Evolutionary conservation across 2,113 vertebrate genomes (phyloP).

Genomic region (Elaphurus davidianus): DNA sequence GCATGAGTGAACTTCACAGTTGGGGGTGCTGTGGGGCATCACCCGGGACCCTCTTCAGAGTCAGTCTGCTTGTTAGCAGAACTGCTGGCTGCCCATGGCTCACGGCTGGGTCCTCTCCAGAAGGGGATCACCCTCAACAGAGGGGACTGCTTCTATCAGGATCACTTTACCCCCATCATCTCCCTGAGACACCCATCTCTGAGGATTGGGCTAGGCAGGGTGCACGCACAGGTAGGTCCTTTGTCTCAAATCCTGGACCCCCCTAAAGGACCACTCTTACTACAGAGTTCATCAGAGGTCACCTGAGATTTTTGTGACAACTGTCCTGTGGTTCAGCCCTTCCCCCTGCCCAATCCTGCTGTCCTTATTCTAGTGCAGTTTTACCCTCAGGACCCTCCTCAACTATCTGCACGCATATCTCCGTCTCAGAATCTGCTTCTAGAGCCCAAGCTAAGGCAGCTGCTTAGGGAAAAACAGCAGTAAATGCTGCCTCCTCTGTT

Average conservation of each 20-base stretch:
- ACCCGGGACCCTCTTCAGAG: not conserved
- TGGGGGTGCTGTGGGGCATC: not conserved
- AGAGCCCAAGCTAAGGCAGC: not conserved
- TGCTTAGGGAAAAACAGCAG: not conserved
- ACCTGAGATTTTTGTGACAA: not conserved
- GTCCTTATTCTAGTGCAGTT: not conserved
- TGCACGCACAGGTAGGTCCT: not conserved
- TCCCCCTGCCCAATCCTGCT: not conserved
- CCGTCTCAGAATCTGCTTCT: not conserved
- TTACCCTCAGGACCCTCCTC: not conserved
- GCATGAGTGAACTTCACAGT: not conserved
- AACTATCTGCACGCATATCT: not conserved
- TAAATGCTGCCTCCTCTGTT: not conserved
- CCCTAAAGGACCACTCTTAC: not conserved
- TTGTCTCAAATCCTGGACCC: not conserved
- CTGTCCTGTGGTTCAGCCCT: accelerated
- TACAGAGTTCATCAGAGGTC: not conserved
- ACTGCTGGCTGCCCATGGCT: not conserved
- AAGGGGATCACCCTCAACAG: not conserved
- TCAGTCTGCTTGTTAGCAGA: not conserved
- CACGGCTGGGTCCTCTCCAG: not conserved
- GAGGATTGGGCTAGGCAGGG: not conserved
- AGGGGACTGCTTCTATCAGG: not conserved
- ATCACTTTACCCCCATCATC: not conserved
- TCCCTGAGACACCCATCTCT: accelerated